Evolutionary conservation across 2,888 invertebrate species (phyloP).

Genomic region (Rugalucina vietnamica): DNA sequence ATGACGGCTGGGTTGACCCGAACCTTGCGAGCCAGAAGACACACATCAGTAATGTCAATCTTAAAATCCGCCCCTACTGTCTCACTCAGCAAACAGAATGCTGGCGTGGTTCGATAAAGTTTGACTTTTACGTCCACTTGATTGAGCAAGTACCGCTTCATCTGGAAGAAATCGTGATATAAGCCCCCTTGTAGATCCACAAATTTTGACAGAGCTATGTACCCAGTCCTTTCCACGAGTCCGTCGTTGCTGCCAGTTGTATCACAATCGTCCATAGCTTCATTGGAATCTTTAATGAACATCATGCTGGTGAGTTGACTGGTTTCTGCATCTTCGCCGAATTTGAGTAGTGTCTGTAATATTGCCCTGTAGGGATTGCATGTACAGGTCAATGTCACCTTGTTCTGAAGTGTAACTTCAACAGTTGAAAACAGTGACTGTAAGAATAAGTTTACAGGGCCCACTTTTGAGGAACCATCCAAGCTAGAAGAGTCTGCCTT

Average conservation of each 20-base stretch:
- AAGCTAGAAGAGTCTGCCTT: constrained; percentile 10
- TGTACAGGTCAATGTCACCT: not conserved
- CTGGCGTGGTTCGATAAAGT: constrained; percentile 26
- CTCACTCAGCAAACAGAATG: constrained; percentile 23
- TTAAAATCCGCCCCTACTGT: constrained; percentile 4
- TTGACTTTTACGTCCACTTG: constrained; percentile 18
- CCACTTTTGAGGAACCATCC: not conserved
- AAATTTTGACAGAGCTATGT: constrained; percentile 2
- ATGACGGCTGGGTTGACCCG: constrained; percentile 20
- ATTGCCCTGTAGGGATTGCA: constrained; percentile 16
- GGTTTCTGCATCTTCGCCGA: not conserved
- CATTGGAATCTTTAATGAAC: constrained; percentile 17
- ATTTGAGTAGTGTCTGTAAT: constrained; percentile 15
- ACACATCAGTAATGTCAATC: constrained; percentile 20
- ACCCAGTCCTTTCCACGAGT: not conserved
- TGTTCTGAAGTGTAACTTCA: constrained; percentile 26
- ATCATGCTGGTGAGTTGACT: not conserved
- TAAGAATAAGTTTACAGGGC: constrained; percentile 7
- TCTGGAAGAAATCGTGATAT: constrained; percentile 19
- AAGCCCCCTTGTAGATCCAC: not conserved
- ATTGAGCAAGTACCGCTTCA: constrained; percentile 22
- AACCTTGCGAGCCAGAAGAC: constrained; percentile 8
- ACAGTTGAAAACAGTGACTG: constrained; percentile 7
- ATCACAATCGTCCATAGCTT: not conserved
- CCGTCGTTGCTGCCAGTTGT: not conserved